Evolutionary conservation across 2,113 vertebrate species (phyloP).

Genomic region (Tor tambroides): DNA sequence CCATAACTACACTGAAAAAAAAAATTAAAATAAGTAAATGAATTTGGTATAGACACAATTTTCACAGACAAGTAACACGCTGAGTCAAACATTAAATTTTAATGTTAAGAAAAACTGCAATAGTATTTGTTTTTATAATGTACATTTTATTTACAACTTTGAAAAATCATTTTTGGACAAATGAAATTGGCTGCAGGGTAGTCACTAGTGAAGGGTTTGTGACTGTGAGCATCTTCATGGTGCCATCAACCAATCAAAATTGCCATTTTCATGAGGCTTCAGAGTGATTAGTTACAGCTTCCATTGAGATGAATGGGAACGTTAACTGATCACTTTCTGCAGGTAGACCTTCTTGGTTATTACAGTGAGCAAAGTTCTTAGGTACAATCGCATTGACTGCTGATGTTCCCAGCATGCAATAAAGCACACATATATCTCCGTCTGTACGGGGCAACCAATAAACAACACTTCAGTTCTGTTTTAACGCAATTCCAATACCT

Average conservation of each 20-base stretch:
- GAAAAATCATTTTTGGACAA: not conserved
- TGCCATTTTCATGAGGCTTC: slow-evolving; percentile 13
- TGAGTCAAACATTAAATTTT: too few species aligned
- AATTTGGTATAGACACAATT: too few species aligned
- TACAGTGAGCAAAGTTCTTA: slow-evolving; percentile 1
- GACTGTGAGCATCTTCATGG: not conserved
- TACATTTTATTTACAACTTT: too few species aligned
- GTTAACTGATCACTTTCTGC: not conserved
- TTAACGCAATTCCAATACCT: not conserved
- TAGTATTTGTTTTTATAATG: too few species aligned
- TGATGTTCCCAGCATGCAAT: slow-evolving; percentile 27
- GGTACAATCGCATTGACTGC: not conserved
- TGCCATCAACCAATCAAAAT: not conserved
- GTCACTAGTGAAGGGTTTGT: not conserved
- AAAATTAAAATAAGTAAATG: too few species aligned
- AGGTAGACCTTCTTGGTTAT: not conserved
- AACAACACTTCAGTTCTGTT: slow-evolving; percentile 21
- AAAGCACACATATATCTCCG: not conserved
- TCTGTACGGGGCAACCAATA: not conserved
- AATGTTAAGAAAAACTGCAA: not conserved
- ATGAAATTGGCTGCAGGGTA: not conserved
- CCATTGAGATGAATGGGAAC: slow-evolving; percentile 49
- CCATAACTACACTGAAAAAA: too few species aligned
- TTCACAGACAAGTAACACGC: not conserved
- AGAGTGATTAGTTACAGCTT: slow-evolving; percentile 39